phyloP scores from a whole-genome alignment of 2,888 invertebrate genomes.

The Gibbula magus region DNA sequence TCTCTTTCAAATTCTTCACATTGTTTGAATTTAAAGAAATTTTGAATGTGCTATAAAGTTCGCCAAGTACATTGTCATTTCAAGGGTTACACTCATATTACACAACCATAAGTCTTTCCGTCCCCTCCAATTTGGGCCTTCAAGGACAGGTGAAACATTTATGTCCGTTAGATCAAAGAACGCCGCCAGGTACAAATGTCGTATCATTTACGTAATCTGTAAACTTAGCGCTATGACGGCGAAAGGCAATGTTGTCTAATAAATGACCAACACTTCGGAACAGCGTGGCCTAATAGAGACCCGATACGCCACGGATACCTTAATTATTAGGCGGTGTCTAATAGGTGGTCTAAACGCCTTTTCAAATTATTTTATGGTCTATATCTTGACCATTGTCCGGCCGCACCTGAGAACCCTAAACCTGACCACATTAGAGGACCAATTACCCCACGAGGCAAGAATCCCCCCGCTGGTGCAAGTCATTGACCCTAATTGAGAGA shows the following conservation, averaged over 20 bases:
- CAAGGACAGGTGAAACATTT: conserved; percentile 13
- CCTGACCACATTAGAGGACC: conserved; percentile 20
- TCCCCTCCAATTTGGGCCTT: conserved; percentile 16
- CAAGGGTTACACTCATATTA: background rate
- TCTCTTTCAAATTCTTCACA: background rate
- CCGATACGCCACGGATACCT: conserved; percentile 13
- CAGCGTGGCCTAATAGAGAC: background rate
- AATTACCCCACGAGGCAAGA: conserved; percentile 17
- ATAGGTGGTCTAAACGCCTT: conserved; percentile 17
- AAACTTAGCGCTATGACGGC: background rate
- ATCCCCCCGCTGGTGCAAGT: conserved; percentile 6
- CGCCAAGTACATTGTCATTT: background rate
- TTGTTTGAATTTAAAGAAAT: background rate
- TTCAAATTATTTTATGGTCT: conserved; percentile 20
- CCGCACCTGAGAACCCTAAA: conserved; percentile 23
- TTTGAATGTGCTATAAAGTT: background rate
- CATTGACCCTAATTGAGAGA: background rate
- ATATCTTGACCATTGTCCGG: conserved; percentile 21
- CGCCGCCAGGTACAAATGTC: conserved; percentile 10
- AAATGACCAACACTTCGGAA: conserved; percentile 12
- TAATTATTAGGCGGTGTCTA: conserved; percentile 22
- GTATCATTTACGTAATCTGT: conserved; percentile 20
- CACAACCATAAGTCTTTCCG: conserved; percentile 7
- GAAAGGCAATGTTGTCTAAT: conserved; percentile 5
- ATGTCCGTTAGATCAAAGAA: conserved; percentile 10